phyloP scores from a whole-genome alignment of 2,113 vertebrate genomes.

The Pristiophorus japonicus region DNA sequence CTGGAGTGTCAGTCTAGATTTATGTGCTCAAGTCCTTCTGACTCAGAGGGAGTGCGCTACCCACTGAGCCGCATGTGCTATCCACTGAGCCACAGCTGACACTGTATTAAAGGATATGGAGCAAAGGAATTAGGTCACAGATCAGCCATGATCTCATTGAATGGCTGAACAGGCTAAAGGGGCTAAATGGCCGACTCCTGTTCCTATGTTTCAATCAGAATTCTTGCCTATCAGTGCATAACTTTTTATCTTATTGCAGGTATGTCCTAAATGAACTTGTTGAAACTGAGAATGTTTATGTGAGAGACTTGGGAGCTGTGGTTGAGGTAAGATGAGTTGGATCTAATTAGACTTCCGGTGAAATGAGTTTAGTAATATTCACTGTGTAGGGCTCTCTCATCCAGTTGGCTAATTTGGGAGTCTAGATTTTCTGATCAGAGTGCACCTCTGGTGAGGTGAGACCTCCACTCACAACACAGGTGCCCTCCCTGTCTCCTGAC shows the following conservation, averaged over 20 bases:
- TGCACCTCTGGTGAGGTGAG: not conserved
- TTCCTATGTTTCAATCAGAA: not conserved
- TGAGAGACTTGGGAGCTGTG: slow-evolving; percentile 88
- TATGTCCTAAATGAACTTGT: slow-evolving; percentile 94
- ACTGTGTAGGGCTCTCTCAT: not conserved
- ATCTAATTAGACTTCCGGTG: not conserved
- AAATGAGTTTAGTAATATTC: not conserved
- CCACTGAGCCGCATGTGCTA: no score
- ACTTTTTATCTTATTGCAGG: slow-evolving; percentile 55
- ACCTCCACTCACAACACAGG: not conserved
- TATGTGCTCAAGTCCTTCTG: no score
- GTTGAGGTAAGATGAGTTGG: slow-evolving; percentile 75
- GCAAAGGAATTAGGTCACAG: not conserved
- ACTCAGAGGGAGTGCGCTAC: no score
- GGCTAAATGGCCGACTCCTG: not conserved
- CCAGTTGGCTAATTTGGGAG: not conserved
- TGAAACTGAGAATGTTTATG: slow-evolving; percentile 96
- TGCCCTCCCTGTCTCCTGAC: not conserved
- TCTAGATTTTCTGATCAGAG: not conserved
- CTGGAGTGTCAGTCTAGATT: no score
- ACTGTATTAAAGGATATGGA: not conserved
- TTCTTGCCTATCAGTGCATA: not conserved
- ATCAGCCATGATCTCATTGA: not conserved
- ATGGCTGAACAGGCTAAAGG: not conserved
- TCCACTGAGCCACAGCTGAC: no score